A percentile compares a stretch with the other conserved stretches of the same genome.
These are phyloP conservation scores for Acronicta psi DNA, from an alignment of 2,888 invertebrate genomes.

Conservation along the genomic window DNA sequence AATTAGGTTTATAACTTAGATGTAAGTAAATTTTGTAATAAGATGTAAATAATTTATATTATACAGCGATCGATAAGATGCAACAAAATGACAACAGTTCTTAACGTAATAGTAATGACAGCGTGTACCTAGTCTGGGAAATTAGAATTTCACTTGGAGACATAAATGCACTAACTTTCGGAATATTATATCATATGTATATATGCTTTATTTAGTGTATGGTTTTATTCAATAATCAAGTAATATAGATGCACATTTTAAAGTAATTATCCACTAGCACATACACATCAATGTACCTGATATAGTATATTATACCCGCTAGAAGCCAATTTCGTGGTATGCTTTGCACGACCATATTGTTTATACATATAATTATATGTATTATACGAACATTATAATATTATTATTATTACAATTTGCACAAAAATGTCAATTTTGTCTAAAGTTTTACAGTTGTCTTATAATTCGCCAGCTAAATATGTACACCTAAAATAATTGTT, in stretches of 20 bases:
- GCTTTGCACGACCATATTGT: constrained; percentile 16
- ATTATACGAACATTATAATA: constrained; percentile 12
- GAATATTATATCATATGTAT: constrained; percentile 30
- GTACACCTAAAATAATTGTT: constrained; percentile 31
- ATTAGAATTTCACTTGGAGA: constrained; percentile 20
- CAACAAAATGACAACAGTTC: constrained; percentile 62
- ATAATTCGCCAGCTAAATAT: constrained; percentile 30
- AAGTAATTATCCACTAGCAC: constrained; percentile 51
- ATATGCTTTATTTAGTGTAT: constrained; percentile 38
- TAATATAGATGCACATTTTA: constrained; percentile 39
- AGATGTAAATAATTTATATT: constrained; percentile 84
- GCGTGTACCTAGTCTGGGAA: constrained; percentile 16
- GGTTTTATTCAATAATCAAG: constrained; percentile 27
- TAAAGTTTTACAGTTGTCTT: constrained; percentile 13
- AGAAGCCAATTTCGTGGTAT: constrained; percentile 38
- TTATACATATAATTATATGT: constrained; percentile 39
- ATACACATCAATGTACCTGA: constrained; percentile 67
- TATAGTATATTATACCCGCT: constrained; percentile 46
- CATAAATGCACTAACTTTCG: constrained; percentile 41
- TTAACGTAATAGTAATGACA: constrained; percentile 44
- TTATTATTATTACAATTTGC: constrained; percentile 20
- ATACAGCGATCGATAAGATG: constrained; percentile 59
- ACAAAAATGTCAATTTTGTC: constrained; percentile 14
- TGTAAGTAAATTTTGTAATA: constrained; percentile 76
- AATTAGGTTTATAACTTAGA: constrained; percentile 83